These are phyloP conservation scores for Rachycentron canadum DNA, from an alignment of 2,797 vertebrate genomes.

Conservation along the genomic window DNA sequence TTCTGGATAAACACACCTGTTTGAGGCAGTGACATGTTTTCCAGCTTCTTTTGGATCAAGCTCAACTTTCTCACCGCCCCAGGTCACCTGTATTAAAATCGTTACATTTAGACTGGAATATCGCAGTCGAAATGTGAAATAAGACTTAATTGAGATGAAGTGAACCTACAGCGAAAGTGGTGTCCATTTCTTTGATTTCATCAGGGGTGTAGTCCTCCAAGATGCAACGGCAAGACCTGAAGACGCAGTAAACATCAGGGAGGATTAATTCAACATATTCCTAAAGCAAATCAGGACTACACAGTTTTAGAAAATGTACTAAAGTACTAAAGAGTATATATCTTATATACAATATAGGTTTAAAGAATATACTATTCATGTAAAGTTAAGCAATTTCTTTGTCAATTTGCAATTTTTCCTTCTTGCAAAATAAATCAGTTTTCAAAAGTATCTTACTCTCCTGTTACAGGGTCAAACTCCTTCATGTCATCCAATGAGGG, in stretches of 20 bases:
- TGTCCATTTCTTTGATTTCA: slow-evolving; percentile 81
- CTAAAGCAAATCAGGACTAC: background rate
- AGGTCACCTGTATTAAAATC: slow-evolving; percentile 63
- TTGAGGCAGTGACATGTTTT: slow-evolving; percentile 78
- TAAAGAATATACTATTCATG: background rate
- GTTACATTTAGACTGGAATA: background rate
- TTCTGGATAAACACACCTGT: slow-evolving; percentile 70
- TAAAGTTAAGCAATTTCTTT: background rate
- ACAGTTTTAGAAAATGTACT: background rate
- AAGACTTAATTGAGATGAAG: background rate
- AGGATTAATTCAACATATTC: background rate
- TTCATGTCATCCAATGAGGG: slow-evolving; percentile 92
- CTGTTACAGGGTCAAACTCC: slow-evolving; percentile 90
- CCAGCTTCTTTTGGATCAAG: slow-evolving; percentile 75
- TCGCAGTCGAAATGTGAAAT: background rate
- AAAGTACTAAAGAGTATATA: too few species aligned
- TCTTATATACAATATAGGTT: too few species aligned
- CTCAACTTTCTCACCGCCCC: slow-evolving; percentile 70
- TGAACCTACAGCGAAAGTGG: slow-evolving; percentile 88
- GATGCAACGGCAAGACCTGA: slow-evolving; percentile 89
- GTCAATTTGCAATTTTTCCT: too few species aligned
- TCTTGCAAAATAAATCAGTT: background rate
- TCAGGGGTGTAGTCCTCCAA: slow-evolving; percentile 89
- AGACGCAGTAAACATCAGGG: slow-evolving; percentile 17
- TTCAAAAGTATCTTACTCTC: slow-evolving; percentile 76